Evolutionary conservation across 2,797 vertebrate genomes (phyloP), one percentile per base, ranked within the genome.

Genomic region (Sebastolobus alascanus): DNA sequence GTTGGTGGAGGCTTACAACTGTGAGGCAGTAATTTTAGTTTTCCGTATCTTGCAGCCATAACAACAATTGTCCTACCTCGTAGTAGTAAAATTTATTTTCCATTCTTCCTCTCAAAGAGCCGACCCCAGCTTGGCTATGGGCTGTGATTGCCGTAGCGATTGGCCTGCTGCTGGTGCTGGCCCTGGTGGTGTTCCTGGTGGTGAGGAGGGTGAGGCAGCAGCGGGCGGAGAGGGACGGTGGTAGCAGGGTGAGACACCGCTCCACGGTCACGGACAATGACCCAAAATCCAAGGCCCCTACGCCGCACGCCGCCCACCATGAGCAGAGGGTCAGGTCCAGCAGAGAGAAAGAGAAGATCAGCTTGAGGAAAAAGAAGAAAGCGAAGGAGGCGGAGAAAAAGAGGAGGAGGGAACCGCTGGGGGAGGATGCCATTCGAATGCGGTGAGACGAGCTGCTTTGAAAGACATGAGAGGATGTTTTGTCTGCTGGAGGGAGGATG

Each of bases 341-440:
- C 88, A 80, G 84, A 73, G 94, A 90, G 78, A 94, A 87, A 1
- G 94, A 94, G 11, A 95, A 91, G 85, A 87, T 77, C 65, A 87
- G 86, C 56, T 66, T 94, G 79, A 94, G 93, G 88, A 95, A 95
- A 37, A 96, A 95, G 88, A 95, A 95, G 89, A 96, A 95, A 82
- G 93, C 88, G 2, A 96, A 96, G 84, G 96, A 96, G 73, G 90
- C 93, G 0, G 95, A 96, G 46, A 96, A 96, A 7, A 96, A 93
- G 82, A 93, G 95, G 20, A 92, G 97, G 52, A 93, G 96, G 73
- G 97, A 97, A 16, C 97, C 97, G 0, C 92, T 97, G n/a, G 97
- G 97, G 7, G 96, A 98, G 92, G 97, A 98, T 6, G 95, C 96
- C 75, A 96, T 98, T 0, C 87, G 96, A 10, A 96, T 98, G 92